phyloP scores from a whole-genome alignment of 2,888 invertebrate genomes.

The Drosophila recens region DNA sequence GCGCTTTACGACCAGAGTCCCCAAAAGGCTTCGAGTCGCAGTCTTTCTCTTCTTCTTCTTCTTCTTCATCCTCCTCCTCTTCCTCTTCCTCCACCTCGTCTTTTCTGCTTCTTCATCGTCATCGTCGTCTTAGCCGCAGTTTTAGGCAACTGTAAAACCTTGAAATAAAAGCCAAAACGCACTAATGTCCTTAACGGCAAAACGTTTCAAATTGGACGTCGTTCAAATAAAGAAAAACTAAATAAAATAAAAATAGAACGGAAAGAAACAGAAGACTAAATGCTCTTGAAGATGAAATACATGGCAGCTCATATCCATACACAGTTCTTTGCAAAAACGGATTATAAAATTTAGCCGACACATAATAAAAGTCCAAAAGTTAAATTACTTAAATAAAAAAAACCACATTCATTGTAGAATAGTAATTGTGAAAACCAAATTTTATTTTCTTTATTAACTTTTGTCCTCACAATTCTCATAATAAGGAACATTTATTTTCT shows the following conservation, averaged over 20 bases:
- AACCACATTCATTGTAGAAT: no score
- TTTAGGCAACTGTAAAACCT: conserved; percentile 44
- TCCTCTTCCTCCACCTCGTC: not conserved
- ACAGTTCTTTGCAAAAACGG: no score
- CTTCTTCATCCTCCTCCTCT: no score
- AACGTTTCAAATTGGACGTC: conserved; percentile 31
- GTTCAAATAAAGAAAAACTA: conserved; percentile 38
- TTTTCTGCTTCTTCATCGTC: not conserved
- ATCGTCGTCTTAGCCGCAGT: conserved; percentile 1
- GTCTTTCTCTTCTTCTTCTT: no score
- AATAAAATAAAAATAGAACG: conserved; percentile 31
- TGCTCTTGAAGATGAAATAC: conserved; percentile 6
- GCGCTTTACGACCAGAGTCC: conserved; percentile 73
- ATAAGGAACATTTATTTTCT: no score
- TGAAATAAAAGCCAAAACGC: conserved; percentile 61
- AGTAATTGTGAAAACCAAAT: no score
- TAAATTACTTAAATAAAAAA: no score
- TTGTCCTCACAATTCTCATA: no score
- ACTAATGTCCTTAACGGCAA: conserved; percentile 71
- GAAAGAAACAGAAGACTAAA: conserved; percentile 7
- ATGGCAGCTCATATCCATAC: no score
- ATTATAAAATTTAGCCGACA: no score
- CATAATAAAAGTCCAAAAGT: no score
- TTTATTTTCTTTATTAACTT: no score
- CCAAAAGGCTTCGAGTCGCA: conserved; percentile 30